phyloP scores from a whole-genome alignment of 2,888 invertebrate species.

The Megamerina dolium region DNA sequence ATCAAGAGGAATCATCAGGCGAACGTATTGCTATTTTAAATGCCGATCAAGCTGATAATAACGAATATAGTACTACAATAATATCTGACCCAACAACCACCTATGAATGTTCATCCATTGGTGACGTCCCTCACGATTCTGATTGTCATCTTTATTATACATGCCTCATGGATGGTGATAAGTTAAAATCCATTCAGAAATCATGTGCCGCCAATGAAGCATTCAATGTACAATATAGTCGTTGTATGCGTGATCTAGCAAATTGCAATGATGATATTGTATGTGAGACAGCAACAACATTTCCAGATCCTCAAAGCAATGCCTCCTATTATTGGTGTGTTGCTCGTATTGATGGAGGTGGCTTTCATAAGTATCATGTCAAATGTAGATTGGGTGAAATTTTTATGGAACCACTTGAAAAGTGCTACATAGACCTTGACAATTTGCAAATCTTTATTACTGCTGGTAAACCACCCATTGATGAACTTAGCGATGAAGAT shows the following conservation, averaged over 20 bases:
- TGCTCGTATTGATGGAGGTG: constrained; percentile 20
- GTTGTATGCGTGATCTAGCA: constrained; percentile 32
- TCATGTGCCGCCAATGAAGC: constrained; percentile 24
- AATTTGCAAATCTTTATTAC: constrained; percentile 13
- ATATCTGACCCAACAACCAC: not conserved
- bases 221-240: constrained; percentile 24
- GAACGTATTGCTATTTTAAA: too few species aligned
- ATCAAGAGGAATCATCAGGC: too few species aligned
- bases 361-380: constrained; percentile 32
- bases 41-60: not conserved
- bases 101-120: constrained; percentile 25
- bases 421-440: constrained; percentile 19
- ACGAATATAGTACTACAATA: not conserved
- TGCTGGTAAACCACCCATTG: too few species aligned
- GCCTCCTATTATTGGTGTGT: constrained; percentile 33
- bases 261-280: constrained; percentile 23
- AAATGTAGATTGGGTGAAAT: constrained; percentile 30
- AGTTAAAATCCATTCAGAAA: constrained; percentile 7
- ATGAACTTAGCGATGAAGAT: constrained; percentile 23
- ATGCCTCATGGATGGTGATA: constrained; percentile 21
- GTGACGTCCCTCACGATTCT: constrained; percentile 21
- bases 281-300: constrained; percentile 26
- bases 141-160: constrained; percentile 30
- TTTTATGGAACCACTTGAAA: constrained; percentile 26
- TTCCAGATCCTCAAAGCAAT: constrained; percentile 23